Conservation (phyloP, 2,888 invertebrate species). For the Calameuta idolon region DNA sequence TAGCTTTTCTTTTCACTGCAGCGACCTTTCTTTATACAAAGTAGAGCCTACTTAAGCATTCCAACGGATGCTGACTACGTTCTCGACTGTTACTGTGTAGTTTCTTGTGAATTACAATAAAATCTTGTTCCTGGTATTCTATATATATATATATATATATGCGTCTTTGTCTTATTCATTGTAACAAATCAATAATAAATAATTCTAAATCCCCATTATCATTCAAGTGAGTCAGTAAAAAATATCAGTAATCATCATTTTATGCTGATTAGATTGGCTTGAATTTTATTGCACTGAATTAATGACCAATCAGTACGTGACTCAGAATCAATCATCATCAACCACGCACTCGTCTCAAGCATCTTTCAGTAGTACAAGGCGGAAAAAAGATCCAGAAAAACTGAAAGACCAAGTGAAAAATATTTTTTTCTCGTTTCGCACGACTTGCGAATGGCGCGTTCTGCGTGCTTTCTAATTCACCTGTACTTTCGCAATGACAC, state of each 20-base stretch:
- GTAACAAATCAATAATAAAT: background rate
- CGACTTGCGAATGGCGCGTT: background rate
- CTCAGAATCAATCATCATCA: background rate
- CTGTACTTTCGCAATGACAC: background rate
- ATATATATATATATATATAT: too few relatives aligned
- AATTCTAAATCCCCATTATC: background rate
- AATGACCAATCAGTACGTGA: background rate
- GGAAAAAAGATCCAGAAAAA: background rate
- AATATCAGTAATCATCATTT: background rate
- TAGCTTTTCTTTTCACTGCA: background rate
- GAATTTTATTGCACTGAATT: background rate
- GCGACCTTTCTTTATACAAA: background rate
- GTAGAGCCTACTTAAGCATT: background rate
- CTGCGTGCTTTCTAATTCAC: background rate
- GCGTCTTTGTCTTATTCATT: too few relatives aligned
- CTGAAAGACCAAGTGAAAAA: background rate
- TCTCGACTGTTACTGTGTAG: background rate
- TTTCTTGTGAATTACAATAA: background rate
- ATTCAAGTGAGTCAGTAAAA: background rate
- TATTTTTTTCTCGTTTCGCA: background rate
- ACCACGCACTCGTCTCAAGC: background rate
- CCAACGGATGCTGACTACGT: background rate
- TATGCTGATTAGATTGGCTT: background rate
- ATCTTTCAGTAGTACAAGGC: background rate
- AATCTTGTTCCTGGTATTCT: background rate